phyloP scores from a whole-genome alignment of 2,113 vertebrate genomes.

The Ameiurus melas region DNA sequence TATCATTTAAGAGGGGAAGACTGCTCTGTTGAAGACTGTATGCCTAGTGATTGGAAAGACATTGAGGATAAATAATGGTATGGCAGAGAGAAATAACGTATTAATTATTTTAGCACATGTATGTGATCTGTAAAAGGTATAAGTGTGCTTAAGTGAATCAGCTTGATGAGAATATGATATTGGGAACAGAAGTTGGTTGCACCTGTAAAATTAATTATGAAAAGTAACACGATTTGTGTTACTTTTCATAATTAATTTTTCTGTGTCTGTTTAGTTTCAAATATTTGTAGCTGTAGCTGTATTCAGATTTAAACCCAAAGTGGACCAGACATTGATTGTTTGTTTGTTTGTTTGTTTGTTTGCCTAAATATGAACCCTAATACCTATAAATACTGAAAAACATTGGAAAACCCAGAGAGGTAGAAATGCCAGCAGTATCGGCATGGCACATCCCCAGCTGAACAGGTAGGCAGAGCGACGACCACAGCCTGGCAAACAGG shows the following conservation, averaged over 20 bases:
- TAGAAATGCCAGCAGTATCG: background rate
- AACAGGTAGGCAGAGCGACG: too few species aligned
- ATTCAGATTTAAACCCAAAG: background rate
- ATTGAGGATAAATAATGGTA: background rate
- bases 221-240: background rate
- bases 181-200: background rate
- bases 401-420: background rate
- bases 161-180: background rate
- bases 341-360: background rate
- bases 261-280: background rate
- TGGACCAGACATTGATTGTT: background rate
- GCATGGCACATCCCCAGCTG: too few species aligned
- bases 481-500: too few species aligned
- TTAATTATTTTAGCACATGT: background rate
- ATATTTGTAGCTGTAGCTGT: background rate
- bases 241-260: too few species aligned
- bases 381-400: background rate
- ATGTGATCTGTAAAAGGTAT: background rate
- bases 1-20: slow-evolving; percentile 64
- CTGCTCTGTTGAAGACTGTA: slow-evolving; percentile 51
- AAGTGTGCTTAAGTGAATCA: background rate
- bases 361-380: background rate
- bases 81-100: slow-evolving; percentile 1
- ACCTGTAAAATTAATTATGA: background rate
- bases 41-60: slow-evolving; percentile 28